These are phyloP conservation scores for Brachionus asplanchnoidis DNA, from an alignment of 1,140 invertebrate genomes.

Conservation along the genomic window DNA sequence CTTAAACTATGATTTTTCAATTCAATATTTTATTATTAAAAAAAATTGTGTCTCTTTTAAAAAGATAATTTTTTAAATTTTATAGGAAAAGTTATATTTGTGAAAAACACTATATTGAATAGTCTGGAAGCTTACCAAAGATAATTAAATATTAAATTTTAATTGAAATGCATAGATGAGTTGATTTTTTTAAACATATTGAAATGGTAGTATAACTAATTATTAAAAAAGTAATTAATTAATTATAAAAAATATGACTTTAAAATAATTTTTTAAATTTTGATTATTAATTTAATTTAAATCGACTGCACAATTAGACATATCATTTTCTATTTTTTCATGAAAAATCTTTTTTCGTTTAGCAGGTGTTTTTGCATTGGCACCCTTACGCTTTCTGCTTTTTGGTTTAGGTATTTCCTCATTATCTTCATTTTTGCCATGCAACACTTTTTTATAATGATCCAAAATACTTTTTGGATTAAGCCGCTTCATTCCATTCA, in stretches of 20 bases:
- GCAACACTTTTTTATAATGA: background rate
- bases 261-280: background rate
- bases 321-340: background rate
- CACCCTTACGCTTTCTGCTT: background rate
- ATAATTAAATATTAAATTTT: background rate
- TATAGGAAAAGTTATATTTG: too few relatives aligned
- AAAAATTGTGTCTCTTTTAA: too few relatives aligned
- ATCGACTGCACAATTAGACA: background rate
- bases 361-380: background rate
- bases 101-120: too few relatives aligned
- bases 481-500: conserved; percentile 62
- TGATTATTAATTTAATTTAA: background rate
- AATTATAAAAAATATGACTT: background rate
- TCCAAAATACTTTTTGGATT: background rate
- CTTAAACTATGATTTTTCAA: too few relatives aligned
- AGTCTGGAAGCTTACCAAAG: too few relatives aligned
- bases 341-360: background rate
- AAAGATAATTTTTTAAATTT: too few relatives aligned
- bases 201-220: background rate
- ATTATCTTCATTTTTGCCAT: background rate
- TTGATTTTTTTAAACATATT: background rate
- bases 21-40: too few relatives aligned
- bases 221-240: background rate
- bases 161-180: background rate
- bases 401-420: background rate